These are phyloP conservation scores for Chymomyza caudatula DNA, from an alignment of 2,888 invertebrate species.

Conservation along the genomic window DNA sequence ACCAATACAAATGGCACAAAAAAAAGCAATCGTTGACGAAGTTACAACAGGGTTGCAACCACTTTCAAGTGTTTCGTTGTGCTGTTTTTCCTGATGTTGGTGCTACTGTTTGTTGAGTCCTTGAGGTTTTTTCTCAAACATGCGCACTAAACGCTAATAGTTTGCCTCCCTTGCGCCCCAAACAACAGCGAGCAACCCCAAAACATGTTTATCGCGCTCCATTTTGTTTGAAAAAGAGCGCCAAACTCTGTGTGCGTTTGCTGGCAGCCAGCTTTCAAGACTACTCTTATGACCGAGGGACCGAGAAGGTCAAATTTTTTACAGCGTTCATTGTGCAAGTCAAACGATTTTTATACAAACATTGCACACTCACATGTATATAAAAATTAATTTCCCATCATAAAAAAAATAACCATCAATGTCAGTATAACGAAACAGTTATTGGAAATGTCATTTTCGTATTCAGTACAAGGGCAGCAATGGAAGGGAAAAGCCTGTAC, in stretches of 20 bases:
- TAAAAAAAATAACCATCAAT: slow-evolving; percentile 37
- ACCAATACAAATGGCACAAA: slow-evolving; percentile 74
- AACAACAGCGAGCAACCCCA: slow-evolving; percentile 40
- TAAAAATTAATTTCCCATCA: slow-evolving; percentile 69
- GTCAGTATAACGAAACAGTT: slow-evolving; percentile 18
- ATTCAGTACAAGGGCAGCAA: slow-evolving; percentile 10
- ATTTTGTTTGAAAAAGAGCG: slow-evolving; percentile 51
- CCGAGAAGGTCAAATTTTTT: background rate
- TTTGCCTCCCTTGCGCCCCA: slow-evolving; percentile 41
- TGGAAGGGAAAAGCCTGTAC: slow-evolving; percentile 7
- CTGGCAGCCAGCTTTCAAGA: background rate
- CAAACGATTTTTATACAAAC: slow-evolving; percentile 8
- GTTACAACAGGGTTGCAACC: slow-evolving; percentile 66
- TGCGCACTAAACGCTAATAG: slow-evolving; percentile 72
- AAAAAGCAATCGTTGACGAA: slow-evolving; percentile 45
- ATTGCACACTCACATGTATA: slow-evolving; percentile 19
- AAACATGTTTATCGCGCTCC: slow-evolving; percentile 47
- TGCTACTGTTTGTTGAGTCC: slow-evolving; percentile 24
- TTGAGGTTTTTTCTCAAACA: slow-evolving; percentile 50
- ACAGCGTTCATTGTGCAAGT: slow-evolving; percentile 35
- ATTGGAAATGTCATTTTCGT: slow-evolving; percentile 47
- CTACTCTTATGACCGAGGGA: background rate
- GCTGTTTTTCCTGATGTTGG: slow-evolving; percentile 30
- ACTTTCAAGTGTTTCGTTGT: slow-evolving; percentile 65
- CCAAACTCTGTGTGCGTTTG: background rate